Evolutionary conservation across 2,888 invertebrate species (phyloP).

Genomic region (Drosophila formosana): DNA sequence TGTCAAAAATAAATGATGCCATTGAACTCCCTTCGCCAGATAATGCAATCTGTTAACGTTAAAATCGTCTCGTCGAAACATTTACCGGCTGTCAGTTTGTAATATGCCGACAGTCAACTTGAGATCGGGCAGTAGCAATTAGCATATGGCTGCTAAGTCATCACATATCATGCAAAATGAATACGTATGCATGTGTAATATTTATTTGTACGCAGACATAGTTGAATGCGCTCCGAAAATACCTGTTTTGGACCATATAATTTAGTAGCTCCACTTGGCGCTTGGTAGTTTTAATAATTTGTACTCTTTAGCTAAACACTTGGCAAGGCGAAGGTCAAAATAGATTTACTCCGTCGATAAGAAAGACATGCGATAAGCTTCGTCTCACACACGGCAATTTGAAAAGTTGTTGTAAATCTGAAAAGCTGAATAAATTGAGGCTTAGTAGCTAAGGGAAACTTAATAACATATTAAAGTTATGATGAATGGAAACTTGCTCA

Average conservation of each 20-base stretch:
- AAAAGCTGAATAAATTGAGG: not conserved
- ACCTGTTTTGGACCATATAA: constrained; percentile 41
- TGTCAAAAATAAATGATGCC: constrained; percentile 54
- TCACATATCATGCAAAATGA: constrained; percentile 18
- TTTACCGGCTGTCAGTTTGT: constrained; percentile 40
- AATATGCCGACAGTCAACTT: constrained; percentile 38
- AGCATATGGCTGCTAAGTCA: constrained; percentile 65
- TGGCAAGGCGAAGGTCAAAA: constrained; percentile 45
- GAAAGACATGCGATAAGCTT: constrained; percentile 5
- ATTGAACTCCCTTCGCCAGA: constrained; percentile 55
- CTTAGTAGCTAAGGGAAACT: not conserved
- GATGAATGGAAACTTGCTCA: constrained; percentile 1
- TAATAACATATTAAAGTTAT: not conserved
- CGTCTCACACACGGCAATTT: not conserved
- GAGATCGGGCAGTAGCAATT: constrained; percentile 55
- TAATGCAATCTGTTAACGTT: constrained; percentile 33
- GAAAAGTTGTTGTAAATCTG: not conserved
- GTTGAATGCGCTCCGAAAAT: constrained; percentile 39
- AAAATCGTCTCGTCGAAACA: constrained; percentile 18
- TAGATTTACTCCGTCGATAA: constrained; percentile 22
- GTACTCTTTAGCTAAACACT: constrained; percentile 22
- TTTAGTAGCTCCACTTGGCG: constrained; percentile 31
- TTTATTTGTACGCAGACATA: constrained; percentile 5
- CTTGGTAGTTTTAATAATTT: constrained; percentile 24
- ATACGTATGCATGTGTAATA: constrained; percentile 2